Conservation (phyloP, 2,888 invertebrate species). For the Volucella bombylans region DNA sequence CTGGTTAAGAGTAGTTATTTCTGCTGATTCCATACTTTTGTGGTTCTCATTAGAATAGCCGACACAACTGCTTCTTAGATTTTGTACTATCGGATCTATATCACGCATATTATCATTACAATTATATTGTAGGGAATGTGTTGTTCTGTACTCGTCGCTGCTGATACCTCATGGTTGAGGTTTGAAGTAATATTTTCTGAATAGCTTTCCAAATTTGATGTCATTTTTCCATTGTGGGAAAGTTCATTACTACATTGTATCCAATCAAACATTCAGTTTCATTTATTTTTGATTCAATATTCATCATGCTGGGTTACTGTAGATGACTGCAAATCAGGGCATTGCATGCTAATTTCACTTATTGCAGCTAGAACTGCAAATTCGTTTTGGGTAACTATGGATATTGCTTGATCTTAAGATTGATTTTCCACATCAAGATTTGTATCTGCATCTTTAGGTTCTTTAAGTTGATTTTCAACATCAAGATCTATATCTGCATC, state of each 20-base stretch:
- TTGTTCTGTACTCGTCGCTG: background rate
- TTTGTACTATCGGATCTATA: slow-evolving; percentile 3
- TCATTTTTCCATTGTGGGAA: background rate
- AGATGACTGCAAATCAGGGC: background rate
- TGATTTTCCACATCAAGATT: too few relatives aligned
- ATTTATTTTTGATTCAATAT: background rate
- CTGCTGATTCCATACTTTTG: background rate
- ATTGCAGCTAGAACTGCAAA: background rate
- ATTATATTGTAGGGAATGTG: too few relatives aligned
- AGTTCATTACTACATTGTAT: background rate
- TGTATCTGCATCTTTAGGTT: too few relatives aligned
- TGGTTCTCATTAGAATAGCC: slow-evolving; percentile 7
- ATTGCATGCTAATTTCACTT: background rate
- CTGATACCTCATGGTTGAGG: too few relatives aligned
- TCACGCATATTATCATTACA: background rate
- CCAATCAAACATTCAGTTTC: background rate
- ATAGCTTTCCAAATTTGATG: background rate
- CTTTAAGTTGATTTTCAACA: too few relatives aligned
- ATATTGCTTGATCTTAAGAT: too few relatives aligned
- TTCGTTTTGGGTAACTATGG: background rate
- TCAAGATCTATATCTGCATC: too few relatives aligned
- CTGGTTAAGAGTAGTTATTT: background rate
- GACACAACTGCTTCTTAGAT: background rate
- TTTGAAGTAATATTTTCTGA: background rate
- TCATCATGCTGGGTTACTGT: background rate